phyloP scores from a whole-genome alignment of 2,888 invertebrate genomes.

The Siphonodentalium dalli region DNA sequence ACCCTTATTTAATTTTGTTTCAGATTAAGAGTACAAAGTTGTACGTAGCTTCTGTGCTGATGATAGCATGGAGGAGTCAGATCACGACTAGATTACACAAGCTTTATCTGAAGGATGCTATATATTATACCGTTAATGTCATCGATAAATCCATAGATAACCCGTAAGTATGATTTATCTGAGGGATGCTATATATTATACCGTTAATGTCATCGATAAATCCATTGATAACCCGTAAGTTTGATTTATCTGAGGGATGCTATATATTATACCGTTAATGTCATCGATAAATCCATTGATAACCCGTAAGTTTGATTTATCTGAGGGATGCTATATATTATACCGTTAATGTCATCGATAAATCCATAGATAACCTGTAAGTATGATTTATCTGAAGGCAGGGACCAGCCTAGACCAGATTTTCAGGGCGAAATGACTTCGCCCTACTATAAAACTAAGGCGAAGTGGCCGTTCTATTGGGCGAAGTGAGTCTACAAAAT shows the following conservation, averaged over 20 bases:
- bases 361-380: constrained; percentile 68
- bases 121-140: constrained; percentile 68
- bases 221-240: constrained; percentile 69
- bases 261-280: constrained; percentile 68
- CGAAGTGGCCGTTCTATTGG: no score
- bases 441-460: no score
- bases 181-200: constrained; percentile 67
- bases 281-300: constrained; percentile 64
- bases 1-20: constrained; percentile 31
- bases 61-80: constrained; percentile 67
- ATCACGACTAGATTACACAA: constrained; percentile 67
- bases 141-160: constrained; percentile 66
- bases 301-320: constrained; percentile 69
- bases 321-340: constrained; percentile 68
- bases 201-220: constrained; percentile 65
- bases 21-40: constrained; percentile 66
- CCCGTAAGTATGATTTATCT: constrained; percentile 69
- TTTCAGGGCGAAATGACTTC: no score
- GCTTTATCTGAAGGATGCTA: constrained; percentile 68
- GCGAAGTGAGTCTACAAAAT: no score
- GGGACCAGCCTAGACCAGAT: no score
- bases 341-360: constrained; percentile 65
- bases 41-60: constrained; percentile 66
- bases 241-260: constrained; percentile 68
- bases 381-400: no score